Base-by-base conservation (phyloP, 1,140 invertebrate species). In the Periplaneta americana region DNA sequence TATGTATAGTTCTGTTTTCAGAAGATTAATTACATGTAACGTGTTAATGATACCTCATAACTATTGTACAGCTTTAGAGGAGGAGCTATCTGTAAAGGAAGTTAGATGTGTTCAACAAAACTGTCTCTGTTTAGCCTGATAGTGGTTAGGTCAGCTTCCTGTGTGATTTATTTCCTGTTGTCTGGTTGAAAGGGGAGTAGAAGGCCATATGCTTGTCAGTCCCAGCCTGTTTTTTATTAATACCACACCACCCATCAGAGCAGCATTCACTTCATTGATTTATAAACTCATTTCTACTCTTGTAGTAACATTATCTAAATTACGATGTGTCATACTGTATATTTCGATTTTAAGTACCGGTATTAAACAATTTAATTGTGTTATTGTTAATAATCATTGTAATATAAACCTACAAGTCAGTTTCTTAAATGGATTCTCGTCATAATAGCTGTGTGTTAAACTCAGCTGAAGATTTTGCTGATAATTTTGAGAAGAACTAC, bases 401-500 rank as follows among this genome's bases (percentile, higher is more conserved):
- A n/a, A n/a, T n/a, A n/a, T n/a, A n/a, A n/a, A n/a, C n/a, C n/a
- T n/a, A 15, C 4, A 48, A 48, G 39, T 48, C 4, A 28, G 22
- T 66, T 1, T 6, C 15, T 3, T n/a, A n/a, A n/a, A 66, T 66
- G 48, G 48, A 5, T n/a, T 66, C 48, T 66, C 48, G 28, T n/a
- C 22, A 28, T 9, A 28, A n/a, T 66, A 66, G 22, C 11, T 66
- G 48, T 66, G 6, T 66, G 10, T n/a, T 3, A 66, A 28, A 5
- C 28, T 66, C 48, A 3, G n/a, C 28, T 66, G 48, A 66, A 66
- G 48, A 66, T 1, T 66, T 22, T 66, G 48, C 11, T 6, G 6
- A 77, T 77, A 77, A 77, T 28, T 77, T 77, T 77, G 75, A 77
- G n/a, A 77, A 33, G 35, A 77, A 77, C 31, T 77, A 31, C 75